These are phyloP conservation scores for Phasianus colchicus DNA, from an alignment of 2,113 vertebrate genomes.

Conservation along the genomic window DNA sequence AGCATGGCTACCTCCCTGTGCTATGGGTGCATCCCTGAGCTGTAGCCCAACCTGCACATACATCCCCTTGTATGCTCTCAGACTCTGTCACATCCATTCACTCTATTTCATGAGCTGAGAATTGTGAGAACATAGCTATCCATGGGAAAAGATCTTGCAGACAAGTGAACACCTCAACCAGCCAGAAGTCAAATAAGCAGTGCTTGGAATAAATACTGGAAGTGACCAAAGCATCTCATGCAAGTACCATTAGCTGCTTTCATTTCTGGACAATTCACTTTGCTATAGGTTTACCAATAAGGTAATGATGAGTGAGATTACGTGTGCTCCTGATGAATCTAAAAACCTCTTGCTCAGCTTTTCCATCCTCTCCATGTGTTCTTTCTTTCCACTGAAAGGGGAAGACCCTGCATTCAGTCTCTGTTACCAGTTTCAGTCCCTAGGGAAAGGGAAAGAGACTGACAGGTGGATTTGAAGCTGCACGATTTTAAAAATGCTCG, in stretches of 20 bases:
- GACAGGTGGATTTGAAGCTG: not conserved
- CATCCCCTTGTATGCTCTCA: accelerated
- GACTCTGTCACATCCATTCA: not conserved
- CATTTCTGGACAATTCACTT: not conserved
- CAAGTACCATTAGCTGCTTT: not conserved
- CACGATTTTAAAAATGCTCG: not conserved
- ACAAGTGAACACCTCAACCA: not conserved
- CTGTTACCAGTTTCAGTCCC: not conserved
- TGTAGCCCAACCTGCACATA: not conserved
- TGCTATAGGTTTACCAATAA: not conserved
- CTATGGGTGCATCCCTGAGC: accelerated
- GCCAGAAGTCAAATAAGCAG: not conserved
- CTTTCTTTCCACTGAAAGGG: not conserved
- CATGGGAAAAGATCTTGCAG: accelerated
- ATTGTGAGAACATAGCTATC: not conserved
- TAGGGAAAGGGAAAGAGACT: not conserved
- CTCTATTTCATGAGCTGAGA: not conserved
- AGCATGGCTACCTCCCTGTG: not conserved
- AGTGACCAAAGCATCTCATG: accelerated
- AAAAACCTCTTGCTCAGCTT: not conserved
- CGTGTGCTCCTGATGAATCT: accelerated
- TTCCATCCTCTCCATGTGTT: accelerated
- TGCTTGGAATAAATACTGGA: not conserved
- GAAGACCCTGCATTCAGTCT: not conserved
- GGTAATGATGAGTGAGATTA: not conserved